These are phyloP conservation scores for Encarsia formosa DNA, from an alignment of 2,888 invertebrate genomes.

Conservation along the genomic window DNA sequence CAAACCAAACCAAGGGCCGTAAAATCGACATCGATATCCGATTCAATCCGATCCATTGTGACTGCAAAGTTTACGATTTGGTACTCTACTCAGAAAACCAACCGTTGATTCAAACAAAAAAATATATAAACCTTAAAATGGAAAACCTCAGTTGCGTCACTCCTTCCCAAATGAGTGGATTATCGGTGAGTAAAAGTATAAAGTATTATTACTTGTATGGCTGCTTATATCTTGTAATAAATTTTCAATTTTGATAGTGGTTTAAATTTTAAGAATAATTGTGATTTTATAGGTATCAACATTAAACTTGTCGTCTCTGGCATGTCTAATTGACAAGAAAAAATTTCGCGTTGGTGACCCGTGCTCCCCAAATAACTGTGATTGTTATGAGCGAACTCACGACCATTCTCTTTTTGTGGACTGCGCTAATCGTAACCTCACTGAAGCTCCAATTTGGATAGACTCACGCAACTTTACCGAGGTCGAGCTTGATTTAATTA, in stretches of 20 bases:
- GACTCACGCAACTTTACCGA: conserved; percentile 33
- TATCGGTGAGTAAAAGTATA: conserved; percentile 22
- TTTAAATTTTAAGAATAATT: too few species aligned
- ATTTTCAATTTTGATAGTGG: too few species aligned
- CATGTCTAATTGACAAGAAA: conserved; percentile 51
- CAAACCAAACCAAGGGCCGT: conserved; percentile 30
- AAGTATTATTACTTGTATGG: too few species aligned
- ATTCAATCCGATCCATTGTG: conserved; percentile 62
- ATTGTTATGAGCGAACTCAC: conserved; percentile 52
- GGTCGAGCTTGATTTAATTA: conserved; percentile 52
- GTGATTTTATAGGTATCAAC: too few species aligned
- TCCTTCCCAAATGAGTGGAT: conserved; percentile 42
- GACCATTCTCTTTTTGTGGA: conserved; percentile 55
- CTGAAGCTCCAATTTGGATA: conserved; percentile 50
- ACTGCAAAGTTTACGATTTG: conserved; percentile 58
- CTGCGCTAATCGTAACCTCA: conserved; percentile 55
- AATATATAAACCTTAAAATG: conserved; percentile 48
- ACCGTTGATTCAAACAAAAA: conserved; percentile 43
- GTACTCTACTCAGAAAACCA: conserved; percentile 53
- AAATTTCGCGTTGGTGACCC: conserved; percentile 30
- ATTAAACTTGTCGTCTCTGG: too few species aligned
- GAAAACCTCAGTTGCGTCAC: conserved; percentile 52
- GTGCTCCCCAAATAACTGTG: conserved; percentile 46
- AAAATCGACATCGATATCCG: conserved; percentile 52
- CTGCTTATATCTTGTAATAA: too few species aligned